These are phyloP conservation scores for Romanogobio albipinnatus DNA, from an alignment of 2,113 vertebrate species.

Conservation along the genomic window DNA sequence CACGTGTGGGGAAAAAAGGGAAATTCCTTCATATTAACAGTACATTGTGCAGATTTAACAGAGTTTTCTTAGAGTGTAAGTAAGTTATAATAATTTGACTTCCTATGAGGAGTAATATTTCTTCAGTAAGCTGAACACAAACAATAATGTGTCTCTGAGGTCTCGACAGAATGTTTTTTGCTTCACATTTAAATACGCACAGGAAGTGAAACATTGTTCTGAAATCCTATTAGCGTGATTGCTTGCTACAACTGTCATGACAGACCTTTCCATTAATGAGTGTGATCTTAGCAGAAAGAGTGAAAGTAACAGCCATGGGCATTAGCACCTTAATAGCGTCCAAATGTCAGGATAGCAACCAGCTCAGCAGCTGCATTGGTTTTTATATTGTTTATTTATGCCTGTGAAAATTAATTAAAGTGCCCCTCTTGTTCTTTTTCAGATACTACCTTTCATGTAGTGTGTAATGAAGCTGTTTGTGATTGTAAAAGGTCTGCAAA, in stretches of 20 bases:
- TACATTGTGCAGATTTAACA: neutral
- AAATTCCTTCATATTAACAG: neutral
- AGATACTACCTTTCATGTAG: too few relatives aligned
- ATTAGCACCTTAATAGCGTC: conserved; percentile 43
- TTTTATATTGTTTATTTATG: conserved; percentile 13
- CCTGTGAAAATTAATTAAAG: conserved; percentile 38
- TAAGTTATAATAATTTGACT: conserved; percentile 3
- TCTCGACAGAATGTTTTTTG: conserved; percentile 21
- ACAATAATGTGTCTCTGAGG: conserved; percentile 12
- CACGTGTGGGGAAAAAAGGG: neutral
- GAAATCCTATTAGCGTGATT: conserved; percentile 37
- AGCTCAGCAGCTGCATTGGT: conserved; percentile 25
- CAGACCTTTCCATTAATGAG: conserved; percentile 50
- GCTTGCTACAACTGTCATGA: conserved; percentile 42
- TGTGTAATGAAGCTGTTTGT: too few relatives aligned
- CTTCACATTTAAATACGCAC: conserved; percentile 12
- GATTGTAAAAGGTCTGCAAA: too few relatives aligned
- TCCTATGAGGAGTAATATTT: conserved; percentile 1
- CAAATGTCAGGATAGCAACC: conserved; percentile 52
- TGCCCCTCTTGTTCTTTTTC: too few relatives aligned
- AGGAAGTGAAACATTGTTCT: conserved; percentile 17
- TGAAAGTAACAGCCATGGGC: conserved; percentile 37
- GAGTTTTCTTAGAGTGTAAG: neutral
- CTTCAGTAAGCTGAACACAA: conserved; percentile 6
- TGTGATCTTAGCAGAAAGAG: conserved; percentile 40